Percentiles rank a stretch among this genome's conserved stretches.
Conservation (phyloP, 2,113 vertebrate species). For the Pholis gunnellus region DNA sequence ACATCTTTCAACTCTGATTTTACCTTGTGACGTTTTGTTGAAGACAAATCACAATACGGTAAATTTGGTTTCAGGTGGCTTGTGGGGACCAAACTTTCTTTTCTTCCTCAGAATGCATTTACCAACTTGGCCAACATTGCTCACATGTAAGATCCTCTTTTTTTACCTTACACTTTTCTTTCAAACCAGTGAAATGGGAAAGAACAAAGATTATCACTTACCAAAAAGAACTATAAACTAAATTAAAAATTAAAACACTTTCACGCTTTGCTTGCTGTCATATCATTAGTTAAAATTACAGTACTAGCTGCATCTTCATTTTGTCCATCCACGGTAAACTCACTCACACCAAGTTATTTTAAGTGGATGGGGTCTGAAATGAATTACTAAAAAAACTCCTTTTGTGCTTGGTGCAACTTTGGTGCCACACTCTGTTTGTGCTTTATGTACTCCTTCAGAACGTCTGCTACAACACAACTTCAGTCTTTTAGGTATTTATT, state of each 20-base stretch:
- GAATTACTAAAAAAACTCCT: background rate
- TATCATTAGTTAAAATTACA: background rate
- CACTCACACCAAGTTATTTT: background rate
- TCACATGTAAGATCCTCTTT: slow-evolving; percentile 63
- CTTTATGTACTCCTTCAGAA: no score
- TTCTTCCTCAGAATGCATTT: slow-evolving; percentile 63
- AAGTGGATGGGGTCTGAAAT: background rate
- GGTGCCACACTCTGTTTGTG: no score
- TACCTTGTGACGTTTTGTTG: background rate
- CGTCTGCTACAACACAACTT: no score
- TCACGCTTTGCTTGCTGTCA: no score
- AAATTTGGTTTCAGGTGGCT: slow-evolving; percentile 63
- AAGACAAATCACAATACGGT: background rate
- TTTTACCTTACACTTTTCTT: background rate
- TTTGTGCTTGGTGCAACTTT: background rate
- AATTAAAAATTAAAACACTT: background rate
- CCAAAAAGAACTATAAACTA: background rate
- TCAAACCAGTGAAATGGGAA: background rate
- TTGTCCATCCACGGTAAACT: background rate
- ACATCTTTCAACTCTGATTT: background rate
- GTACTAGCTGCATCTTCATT: background rate
- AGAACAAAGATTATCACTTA: background rate
- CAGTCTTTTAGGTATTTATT: no score
- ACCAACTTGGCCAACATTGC: slow-evolving; percentile 59
- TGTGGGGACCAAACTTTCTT: slow-evolving; percentile 53